Evolutionary conservation across 2,113 vertebrate genomes (phyloP).

Genomic region (Phocoena phocoena): DNA sequence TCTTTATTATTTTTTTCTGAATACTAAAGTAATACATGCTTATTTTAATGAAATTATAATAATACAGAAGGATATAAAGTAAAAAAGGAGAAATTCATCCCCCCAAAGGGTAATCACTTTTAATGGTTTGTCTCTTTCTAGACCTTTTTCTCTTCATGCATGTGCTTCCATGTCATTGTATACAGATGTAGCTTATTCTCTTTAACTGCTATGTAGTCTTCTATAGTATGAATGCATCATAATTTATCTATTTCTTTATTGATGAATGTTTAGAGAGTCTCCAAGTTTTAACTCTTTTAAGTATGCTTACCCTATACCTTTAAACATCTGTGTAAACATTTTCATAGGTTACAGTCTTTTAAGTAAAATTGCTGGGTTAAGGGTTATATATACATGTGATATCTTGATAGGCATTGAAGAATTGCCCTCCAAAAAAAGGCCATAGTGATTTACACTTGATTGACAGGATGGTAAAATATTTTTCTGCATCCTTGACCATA

Average conservation of each 20-base stretch:
- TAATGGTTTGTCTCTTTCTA: conserved; percentile 2
- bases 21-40: not conserved
- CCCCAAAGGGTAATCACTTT: not conserved
- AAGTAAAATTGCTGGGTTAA: not conserved
- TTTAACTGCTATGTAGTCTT: not conserved
- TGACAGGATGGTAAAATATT: not conserved
- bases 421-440: not conserved
- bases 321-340: not conserved
- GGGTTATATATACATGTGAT: not conserved
- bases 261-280: not conserved
- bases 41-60: conserved; percentile 25
- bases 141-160: not conserved
- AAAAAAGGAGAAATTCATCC: not conserved
- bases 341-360: conserved; percentile 6
- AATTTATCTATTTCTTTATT: not conserved
- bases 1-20: not conserved
- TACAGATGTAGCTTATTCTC: not conserved
- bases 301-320: not conserved
- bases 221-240: not conserved
- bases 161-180: not conserved
- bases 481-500: not conserved
- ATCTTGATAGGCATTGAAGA: not conserved
- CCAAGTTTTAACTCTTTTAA: not conserved
- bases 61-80: not conserved
- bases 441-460: not conserved